Base-by-base conservation (phyloP, 1,140 invertebrate genomes). In the Drosophila sturtevanti region DNA sequence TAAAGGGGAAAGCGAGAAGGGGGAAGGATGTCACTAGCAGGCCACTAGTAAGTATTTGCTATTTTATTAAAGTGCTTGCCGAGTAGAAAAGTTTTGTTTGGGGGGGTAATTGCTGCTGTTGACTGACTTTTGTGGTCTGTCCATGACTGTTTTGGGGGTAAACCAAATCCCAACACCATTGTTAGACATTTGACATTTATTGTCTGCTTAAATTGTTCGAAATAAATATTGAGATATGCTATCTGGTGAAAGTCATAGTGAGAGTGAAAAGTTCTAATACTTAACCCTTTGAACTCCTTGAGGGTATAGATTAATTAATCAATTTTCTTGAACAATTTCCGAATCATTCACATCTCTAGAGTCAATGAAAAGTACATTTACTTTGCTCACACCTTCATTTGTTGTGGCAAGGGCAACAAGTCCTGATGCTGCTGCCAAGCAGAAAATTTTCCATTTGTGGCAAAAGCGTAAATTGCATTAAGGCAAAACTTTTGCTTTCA, bases 381-480 rank as follows among this genome's bases (percentile, higher is more conserved):
- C 54, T 62, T 62, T 54, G 51, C 60, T 51, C 68, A 64, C 77
- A 85, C 82, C 82, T 81, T 79, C 27, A 31, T 31, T 21, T 16
- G 11, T 21, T 16, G 11, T 24, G 48, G 54, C 55, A 52, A 18
- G 37, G 62, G 58, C 66, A 37, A 37, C 10, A 35, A 27, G 55
- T 38, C 27, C 27, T 31, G 27, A 63, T 16, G 63, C 55, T 35
- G 35, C 71, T 66, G 37, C 75, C 62, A 71, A 79, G 79, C 67
- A 68, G 82, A 86, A 86, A 87, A 89, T 87, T 76, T 82, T 89
- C 76, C 79, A 87, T 87, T 87, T 89, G 82, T 63, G 79, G 82
- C 79, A 87, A 87, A 77, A 77, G 84, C 69, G 84, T 64, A 87
- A 87, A 87, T 87, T 89, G 84, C 84, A 89, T 87, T 89, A 84